Evolutionary conservation across 2,888 invertebrate species (phyloP).

Genomic region (Andrena bucephala): DNA sequence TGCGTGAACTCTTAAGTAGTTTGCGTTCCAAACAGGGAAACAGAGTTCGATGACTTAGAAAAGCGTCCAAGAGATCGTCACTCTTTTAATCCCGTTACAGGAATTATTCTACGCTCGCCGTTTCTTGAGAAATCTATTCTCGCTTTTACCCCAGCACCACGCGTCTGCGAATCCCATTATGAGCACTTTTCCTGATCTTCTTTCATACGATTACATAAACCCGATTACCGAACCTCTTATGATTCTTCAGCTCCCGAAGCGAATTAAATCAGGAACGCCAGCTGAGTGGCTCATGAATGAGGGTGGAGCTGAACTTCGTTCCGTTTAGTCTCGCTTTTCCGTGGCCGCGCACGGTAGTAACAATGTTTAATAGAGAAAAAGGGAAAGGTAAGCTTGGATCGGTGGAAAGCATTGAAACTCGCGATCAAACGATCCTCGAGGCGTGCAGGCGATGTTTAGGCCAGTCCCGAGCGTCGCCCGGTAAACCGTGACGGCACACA

Average conservation of each 20-base stretch:
- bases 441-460: conserved; percentile 15
- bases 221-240: background rate
- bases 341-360: background rate
- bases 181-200: background rate
- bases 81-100: conserved; percentile 21
- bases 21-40: background rate
- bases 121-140: background rate
- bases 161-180: background rate
- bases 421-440: conserved; percentile 30
- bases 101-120: background rate
- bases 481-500: conserved; percentile 62
- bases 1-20: background rate
- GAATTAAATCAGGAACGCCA: background rate
- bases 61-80: conserved; percentile 15
- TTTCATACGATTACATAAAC: conserved; percentile 3
- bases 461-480: conserved; percentile 15
- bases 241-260: background rate
- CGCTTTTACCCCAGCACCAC: background rate
- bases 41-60: conserved; percentile 25
- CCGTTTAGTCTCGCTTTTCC: background rate
- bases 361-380: background rate
- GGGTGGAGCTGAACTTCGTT: background rate
- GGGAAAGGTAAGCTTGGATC: background rate
- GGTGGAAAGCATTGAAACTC: background rate
- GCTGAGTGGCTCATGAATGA: background rate